Evolutionary conservation across 1,140 invertebrate genomes (phyloP), one percentile per base, ranked within the genome.

Genomic region (Drosophila equinoxialis): DNA sequence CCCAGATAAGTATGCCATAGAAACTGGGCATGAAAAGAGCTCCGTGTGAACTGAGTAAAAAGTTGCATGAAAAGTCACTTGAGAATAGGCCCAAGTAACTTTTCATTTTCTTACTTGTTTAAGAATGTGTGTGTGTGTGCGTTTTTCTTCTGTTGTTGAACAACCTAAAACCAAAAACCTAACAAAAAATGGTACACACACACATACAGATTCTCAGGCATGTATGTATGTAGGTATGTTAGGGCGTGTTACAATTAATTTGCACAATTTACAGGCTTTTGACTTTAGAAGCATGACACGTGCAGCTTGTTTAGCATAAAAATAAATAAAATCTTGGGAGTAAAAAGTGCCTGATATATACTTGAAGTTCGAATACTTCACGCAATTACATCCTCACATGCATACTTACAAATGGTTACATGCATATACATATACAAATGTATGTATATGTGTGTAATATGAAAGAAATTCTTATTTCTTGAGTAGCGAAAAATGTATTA

Each of bases 401-500:
- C 2, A 48, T 14, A 48, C 14, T 0, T 48, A 20, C 35, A 48
- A 5, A 30, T 30, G 30, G 6, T 30, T 30, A 6, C 30, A 48
- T 48, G 14, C 10, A 17, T 17, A n/a, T 42, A 42, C 41, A 48
- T 2, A 20, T 48, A 10, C 14, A 14, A n/a, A 42, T 42, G 6
- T 42, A n/a, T 14, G 6, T 39, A 13, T 39, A 39, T 11, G 7
- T 20, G 10, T 51, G 17, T 51, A 23, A 51, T 51, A 51, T 51
- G 20, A 51, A 51, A 51, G 45, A 23, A 51, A 51, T 51, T 23
- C 45, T 51, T 51, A 51, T 51, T 51, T 51, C 45, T 83, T 61
- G 74, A 79, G 77, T 77, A 62, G 58, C 59, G 59, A 82, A 76
- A 51, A 51, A 51, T 51, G 45, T 83, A 72, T 79, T 83, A 76